Evolutionary conservation across 2,888 invertebrate species (phyloP).

Genomic region (Ornithoptera priamus): DNA sequence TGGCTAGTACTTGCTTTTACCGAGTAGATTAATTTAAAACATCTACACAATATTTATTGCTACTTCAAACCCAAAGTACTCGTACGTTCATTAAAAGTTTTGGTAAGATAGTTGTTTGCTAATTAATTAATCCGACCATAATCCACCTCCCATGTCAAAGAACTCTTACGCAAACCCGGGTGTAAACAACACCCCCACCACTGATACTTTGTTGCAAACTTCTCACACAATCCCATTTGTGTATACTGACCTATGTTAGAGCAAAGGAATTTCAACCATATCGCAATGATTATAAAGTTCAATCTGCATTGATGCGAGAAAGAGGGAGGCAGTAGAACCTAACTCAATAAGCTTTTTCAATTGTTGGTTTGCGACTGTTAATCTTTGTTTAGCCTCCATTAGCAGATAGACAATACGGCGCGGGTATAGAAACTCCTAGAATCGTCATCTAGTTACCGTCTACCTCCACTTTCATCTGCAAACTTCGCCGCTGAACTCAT

Average conservation of each 20-base stretch:
- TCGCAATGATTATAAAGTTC: neutral
- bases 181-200: neutral
- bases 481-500: too few species aligned
- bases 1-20: too few species aligned
- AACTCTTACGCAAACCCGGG: constrained; percentile 6
- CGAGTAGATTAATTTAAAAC: too few species aligned
- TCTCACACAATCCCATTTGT: constrained; percentile 18
- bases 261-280: constrained; percentile 1
- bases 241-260: constrained; percentile 17
- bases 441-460: neutral
- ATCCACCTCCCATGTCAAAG: constrained; percentile 13
- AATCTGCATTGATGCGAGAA: neutral
- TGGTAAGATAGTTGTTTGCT: neutral
- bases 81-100: too few species aligned
- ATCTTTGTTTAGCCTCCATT: constrained; percentile 25
- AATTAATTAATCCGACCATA: constrained; percentile 16
- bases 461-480: neutral
- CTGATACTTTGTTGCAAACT: constrained; percentile 10
- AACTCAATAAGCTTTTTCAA: constrained; percentile 19
- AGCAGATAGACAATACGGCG: constrained; percentile 3
- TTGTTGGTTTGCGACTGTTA: constrained; percentile 15
- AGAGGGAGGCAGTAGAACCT: neutral
- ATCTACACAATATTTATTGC: too few species aligned
- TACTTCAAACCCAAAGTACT: too few species aligned
- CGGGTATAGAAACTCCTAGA: neutral